Base-by-base conservation (phyloP, 1,140 invertebrate genomes). In the Pseudobourletiella spinata region DNA sequence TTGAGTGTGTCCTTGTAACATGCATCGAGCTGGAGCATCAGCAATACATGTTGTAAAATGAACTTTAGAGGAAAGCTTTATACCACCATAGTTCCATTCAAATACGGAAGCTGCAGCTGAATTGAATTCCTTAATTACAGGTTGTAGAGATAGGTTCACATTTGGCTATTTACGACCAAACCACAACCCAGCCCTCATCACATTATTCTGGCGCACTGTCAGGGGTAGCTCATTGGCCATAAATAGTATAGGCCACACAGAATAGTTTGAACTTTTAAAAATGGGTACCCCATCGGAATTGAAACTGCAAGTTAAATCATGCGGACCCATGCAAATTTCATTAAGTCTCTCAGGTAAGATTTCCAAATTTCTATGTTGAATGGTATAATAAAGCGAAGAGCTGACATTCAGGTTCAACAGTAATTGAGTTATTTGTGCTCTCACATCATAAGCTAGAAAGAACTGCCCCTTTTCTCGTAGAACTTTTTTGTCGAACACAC, bases 281-380 rank as follows among this genome's bases (percentile, higher is more conserved):
- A 75, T 66, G 2, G 72, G 71, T 29, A 74, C 61, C 0, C 73
- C 73, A 56, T 75, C 73, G 8, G 71, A 71, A 55, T 71, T 57
- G 11, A 57, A 18, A 1, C 39, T 15, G 22, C 59, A 48, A n/a
- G 50, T 57, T 1, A 65, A n/a, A 28, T 65, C 63, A 11, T n/a
- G n/a, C n/a, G n/a, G n/a, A n/a, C n/a, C n/a, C n/a, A n/a, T n/a
- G n/a, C n/a, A n/a, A n/a, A n/a, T n/a, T n/a, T n/a, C n/a, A n/a
- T n/a, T n/a, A n/a, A n/a, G n/a, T n/a, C n/a, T n/a, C n/a, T n/a
- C n/a, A n/a, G n/a, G n/a, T n/a, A n/a, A n/a, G n/a, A n/a, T n/a
- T n/a, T n/a, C n/a, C n/a, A n/a, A n/a, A n/a, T n/a, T n/a, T n/a
- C n/a, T n/a, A n/a, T n/a, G n/a, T n/a, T n/a, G n/a, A n/a, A n/a